These are phyloP conservation scores for Hippocampus mohnikei DNA, from an alignment of 2,113 vertebrate genomes.

Conservation along the genomic window DNA sequence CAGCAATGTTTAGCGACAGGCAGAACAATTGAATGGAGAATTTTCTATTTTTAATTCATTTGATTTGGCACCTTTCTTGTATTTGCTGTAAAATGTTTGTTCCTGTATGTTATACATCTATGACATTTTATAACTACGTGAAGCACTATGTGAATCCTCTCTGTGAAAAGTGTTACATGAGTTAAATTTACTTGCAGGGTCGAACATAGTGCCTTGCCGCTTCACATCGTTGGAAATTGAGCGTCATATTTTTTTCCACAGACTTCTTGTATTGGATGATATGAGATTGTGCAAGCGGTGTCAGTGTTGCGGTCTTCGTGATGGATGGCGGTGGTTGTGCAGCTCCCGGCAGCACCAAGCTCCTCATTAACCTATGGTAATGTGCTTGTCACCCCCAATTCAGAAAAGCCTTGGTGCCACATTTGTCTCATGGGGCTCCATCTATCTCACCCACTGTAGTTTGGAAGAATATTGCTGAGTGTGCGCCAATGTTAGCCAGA, in stretches of 20 bases:
- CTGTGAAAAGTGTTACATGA: too few relatives aligned
- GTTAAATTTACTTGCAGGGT: not conserved
- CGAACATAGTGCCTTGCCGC: not conserved
- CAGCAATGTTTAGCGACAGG: too few relatives aligned
- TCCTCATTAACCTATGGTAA: conserved; percentile 71
- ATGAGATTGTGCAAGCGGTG: not conserved
- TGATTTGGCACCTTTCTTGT: not conserved
- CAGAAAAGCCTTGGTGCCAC: conserved; percentile 39
- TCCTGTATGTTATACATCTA: not conserved
- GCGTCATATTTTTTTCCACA: too few relatives aligned
- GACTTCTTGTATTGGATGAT: not conserved
- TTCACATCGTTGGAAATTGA: not conserved
- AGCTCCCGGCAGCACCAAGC: conserved; percentile 43
- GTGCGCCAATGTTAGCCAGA: conserved; percentile 37
- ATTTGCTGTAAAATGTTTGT: not conserved
- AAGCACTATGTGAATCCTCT: not conserved
- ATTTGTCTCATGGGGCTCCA: conserved; percentile 29
- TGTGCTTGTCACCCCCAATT: conserved; percentile 60
- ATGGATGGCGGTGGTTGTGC: conserved; percentile 50
- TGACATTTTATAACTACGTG: not conserved
- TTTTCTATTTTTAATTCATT: not conserved
- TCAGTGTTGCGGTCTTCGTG: conserved; percentile 13
- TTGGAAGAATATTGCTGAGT: conserved; percentile 29
- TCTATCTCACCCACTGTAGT: conserved; percentile 10
- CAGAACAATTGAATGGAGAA: not conserved